Percentiles rank a stretch among this genome's conserved stretches.
phyloP scores from a whole-genome alignment of 2,888 invertebrate genomes.

The Caenorhabditis angaria region DNA sequence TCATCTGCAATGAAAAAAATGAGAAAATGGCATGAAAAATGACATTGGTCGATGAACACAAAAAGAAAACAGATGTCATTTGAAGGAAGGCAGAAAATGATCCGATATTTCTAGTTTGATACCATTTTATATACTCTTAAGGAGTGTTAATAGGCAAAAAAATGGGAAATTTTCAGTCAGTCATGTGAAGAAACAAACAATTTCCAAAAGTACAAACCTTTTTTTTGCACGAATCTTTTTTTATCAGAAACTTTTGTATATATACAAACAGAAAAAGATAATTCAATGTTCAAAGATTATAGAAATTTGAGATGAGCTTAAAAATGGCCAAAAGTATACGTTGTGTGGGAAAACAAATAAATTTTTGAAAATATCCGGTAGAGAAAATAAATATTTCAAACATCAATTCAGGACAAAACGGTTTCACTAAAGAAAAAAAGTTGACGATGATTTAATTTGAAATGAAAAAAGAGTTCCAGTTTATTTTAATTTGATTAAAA shows the following conservation, averaged over 20 bases:
- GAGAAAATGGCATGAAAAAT: background rate
- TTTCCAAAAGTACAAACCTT: background rate
- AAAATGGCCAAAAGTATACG: background rate
- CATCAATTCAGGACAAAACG: too few species aligned
- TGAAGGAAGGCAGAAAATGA: background rate
- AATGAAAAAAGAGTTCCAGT: too few species aligned
- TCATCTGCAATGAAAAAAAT: background rate
- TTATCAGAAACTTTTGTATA: background rate
- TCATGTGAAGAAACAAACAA: too few species aligned
- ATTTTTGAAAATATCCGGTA: too few species aligned
- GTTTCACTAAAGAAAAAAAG: too few species aligned
- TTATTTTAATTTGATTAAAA: too few species aligned
- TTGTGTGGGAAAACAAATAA: background rate
- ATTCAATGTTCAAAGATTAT: constrained; percentile 1
- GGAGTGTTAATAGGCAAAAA: too few species aligned
- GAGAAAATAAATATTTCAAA: too few species aligned
- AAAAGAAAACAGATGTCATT: background rate
- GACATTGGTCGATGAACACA: background rate
- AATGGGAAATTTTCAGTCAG: background rate
- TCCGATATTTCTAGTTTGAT: too few species aligned
- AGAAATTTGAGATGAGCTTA: background rate
- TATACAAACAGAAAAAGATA: background rate
- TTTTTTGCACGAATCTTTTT: background rate
- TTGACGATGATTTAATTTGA: too few species aligned
- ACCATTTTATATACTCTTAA: too few species aligned